These are phyloP conservation scores for Salvelinus namaycush DNA, from an alignment of 2,113 vertebrate species.

Conservation along the genomic window DNA sequence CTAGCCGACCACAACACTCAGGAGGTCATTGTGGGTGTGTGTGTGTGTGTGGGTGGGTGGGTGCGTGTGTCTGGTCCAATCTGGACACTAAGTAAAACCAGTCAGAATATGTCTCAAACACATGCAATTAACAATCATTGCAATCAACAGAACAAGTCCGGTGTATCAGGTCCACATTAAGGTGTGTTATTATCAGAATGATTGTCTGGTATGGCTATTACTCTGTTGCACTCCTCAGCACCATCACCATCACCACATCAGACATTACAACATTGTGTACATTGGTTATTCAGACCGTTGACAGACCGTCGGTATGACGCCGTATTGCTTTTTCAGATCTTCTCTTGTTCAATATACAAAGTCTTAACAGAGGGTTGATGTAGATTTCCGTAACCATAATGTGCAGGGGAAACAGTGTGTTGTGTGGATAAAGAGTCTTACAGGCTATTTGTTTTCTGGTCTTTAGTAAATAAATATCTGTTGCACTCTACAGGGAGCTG, in stretches of 20 bases:
- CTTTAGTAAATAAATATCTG: background rate
- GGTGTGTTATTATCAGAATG: conserved; percentile 76
- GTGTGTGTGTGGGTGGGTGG: background rate
- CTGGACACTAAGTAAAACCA: background rate
- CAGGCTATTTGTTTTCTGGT: background rate
- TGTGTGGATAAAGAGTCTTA: conserved; percentile 13
- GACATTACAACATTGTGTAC: background rate
- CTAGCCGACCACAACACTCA: background rate
- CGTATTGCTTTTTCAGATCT: conserved; percentile 35
- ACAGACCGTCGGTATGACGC: conserved; percentile 9
- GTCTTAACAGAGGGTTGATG: conserved; percentile 42
- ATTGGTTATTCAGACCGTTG: background rate
- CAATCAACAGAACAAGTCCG: conserved; percentile 68
- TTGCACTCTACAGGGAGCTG: conserved; percentile 7
- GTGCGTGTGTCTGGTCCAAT: background rate
- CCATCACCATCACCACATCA: background rate
- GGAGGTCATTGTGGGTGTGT: background rate
- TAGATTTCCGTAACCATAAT: conserved; percentile 47
- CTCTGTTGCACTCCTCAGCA: conserved; percentile 35
- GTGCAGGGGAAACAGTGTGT: conserved; percentile 35
- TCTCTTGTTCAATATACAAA: conserved; percentile 13
- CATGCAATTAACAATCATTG: conserved; percentile 75
- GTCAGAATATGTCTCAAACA: conserved; percentile 61
- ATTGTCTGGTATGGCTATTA: conserved; percentile 67
- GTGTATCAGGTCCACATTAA: conserved; percentile 65